A percentile compares a stretch with the other conserved stretches of the same genome.
Evolutionary conservation across 2,888 invertebrate species (phyloP).

Genomic region (Aphrophora alni): DNA sequence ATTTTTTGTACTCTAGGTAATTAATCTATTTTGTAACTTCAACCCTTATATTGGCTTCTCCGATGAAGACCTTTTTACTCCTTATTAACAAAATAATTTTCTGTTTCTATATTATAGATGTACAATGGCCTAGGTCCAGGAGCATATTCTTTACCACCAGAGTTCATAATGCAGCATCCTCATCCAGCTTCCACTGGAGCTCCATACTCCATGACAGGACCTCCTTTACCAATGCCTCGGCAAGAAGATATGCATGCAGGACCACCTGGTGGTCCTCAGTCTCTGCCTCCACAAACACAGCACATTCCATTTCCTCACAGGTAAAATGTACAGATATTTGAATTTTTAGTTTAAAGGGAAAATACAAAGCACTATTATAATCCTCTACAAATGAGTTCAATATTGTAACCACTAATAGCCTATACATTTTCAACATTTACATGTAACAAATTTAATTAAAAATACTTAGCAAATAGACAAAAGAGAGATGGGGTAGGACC

Average conservation of each 20-base stretch:
- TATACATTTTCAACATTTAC: too few species aligned
- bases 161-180: slow-evolving; percentile 14
- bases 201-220: slow-evolving; percentile 25
- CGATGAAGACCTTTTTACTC: too few species aligned
- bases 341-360: neutral
- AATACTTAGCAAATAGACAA: too few species aligned
- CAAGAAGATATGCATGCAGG: slow-evolving; percentile 23
- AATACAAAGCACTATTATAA: too few species aligned
- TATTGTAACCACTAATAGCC: too few species aligned
- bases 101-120: slow-evolving; percentile 4
- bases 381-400: too few species aligned
- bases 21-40: too few species aligned
- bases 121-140: slow-evolving; percentile 22
- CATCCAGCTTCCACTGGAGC: neutral
- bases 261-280: slow-evolving; percentile 16
- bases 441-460: too few species aligned
- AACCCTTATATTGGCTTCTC: too few species aligned
- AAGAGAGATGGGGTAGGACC: too few species aligned
- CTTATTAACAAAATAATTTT: too few species aligned
- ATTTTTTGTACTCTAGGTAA: too few species aligned
- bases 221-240: slow-evolving; percentile 14
- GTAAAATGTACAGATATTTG: neutral
- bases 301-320: slow-evolving; percentile 31
- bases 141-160: neutral
- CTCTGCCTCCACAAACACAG: slow-evolving; percentile 26